phyloP scores from a whole-genome alignment of 2,888 invertebrate species.

The Noctua pronuba region DNA sequence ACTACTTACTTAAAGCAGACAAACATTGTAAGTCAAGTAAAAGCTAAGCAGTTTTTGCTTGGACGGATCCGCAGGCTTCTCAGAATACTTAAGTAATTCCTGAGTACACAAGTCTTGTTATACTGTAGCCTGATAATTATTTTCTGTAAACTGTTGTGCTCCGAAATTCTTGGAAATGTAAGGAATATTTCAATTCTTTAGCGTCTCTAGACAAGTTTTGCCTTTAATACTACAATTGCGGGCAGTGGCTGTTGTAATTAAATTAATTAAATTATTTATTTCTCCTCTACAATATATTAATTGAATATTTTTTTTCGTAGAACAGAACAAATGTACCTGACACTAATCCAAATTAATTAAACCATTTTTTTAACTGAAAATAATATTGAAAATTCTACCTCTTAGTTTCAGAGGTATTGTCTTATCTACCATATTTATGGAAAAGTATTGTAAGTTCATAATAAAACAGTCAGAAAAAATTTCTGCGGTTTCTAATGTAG shows the following conservation, averaged over 20 bases:
- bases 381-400: background rate
- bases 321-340: background rate
- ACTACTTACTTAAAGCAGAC: background rate
- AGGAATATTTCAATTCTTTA: background rate
- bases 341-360: background rate
- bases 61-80: background rate
- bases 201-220: conserved; percentile 3
- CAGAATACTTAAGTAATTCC: conserved; percentile 24
- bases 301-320: background rate
- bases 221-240: background rate
- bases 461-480: background rate
- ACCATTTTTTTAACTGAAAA: background rate
- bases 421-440: background rate
- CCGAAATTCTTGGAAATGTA: conserved; percentile 32
- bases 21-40: background rate
- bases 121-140: background rate
- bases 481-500: background rate
- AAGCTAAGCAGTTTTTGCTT: background rate
- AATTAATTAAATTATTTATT: background rate
- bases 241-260: background rate
- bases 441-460: background rate
- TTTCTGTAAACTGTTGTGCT: conserved; percentile 11
- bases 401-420: background rate
- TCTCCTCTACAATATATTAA: background rate
- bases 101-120: conserved; percentile 9